Evolutionary conservation across 2,888 invertebrate genomes (phyloP).

Genomic region (Hyles lineata): DNA sequence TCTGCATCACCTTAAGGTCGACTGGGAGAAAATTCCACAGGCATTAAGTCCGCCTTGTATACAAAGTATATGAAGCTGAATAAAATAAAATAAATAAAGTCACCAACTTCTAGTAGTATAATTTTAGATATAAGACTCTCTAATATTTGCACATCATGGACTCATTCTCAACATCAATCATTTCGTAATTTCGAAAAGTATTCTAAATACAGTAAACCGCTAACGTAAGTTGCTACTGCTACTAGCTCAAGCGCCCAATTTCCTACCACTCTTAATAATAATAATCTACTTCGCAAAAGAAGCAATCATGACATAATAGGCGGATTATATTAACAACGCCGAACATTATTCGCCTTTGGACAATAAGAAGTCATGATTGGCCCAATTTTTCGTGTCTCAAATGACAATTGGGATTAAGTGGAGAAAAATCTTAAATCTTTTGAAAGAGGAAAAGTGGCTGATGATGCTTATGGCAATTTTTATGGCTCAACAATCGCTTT

Average conservation of each 20-base stretch:
- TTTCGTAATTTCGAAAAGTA: too few species aligned
- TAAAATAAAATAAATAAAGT: too few species aligned
- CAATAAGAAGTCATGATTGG: slow-evolving; percentile 2
- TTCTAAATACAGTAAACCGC: too few species aligned
- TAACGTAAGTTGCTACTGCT: too few species aligned
- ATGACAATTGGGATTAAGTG: neutral
- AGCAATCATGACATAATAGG: slow-evolving; percentile 1
- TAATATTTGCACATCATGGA: too few species aligned
- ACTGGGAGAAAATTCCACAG: too few species aligned
- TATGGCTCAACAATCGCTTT: neutral
- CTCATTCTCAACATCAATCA: too few species aligned
- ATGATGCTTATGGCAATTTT: slow-evolving; percentile 12
- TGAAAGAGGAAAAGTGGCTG: neutral
- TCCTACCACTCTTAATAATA: neutral
- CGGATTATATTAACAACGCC: slow-evolving; percentile 8
- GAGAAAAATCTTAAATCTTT: neutral
- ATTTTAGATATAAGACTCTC: too few species aligned
- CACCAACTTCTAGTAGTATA: too few species aligned
- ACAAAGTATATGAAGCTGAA: too few species aligned
- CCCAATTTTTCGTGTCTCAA: slow-evolving; percentile 10
- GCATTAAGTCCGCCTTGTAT: too few species aligned
- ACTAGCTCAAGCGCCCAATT: neutral
- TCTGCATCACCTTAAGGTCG: too few species aligned
- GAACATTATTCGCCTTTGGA: neutral
- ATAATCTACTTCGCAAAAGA: neutral